A percentile compares a stretch with the other conserved stretches of the same genome.
Evolutionary conservation across 2,113 vertebrate genomes (phyloP).

Genomic region (Paradoxurus hermaphroditus): DNA sequence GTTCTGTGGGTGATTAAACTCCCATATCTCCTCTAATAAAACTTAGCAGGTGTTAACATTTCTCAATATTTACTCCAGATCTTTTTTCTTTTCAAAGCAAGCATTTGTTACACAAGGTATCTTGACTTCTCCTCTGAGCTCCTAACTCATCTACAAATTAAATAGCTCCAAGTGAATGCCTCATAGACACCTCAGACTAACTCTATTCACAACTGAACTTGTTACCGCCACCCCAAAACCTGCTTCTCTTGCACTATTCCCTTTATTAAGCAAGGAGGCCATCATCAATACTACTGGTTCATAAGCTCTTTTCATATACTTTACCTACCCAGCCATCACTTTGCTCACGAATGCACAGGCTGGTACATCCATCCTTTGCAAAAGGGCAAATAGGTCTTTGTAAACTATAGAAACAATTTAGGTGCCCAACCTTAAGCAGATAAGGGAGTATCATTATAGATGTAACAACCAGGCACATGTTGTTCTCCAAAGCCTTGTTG

Average conservation of each 20-base stretch:
- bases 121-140: not conserved
- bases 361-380: not conserved
- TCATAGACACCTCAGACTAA: not conserved
- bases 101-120: not conserved
- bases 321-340: not conserved
- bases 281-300: not conserved
- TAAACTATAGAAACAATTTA: not conserved
- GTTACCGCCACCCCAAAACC: too few species aligned
- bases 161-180: not conserved
- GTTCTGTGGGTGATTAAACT: not conserved
- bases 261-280: not conserved
- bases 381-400: not conserved
- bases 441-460: not conserved
- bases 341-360: not conserved
- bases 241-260: not conserved
- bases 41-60: not conserved
- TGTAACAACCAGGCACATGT: not conserved
- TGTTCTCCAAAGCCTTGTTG: not conserved
- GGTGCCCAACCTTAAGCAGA: not conserved
- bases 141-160: not conserved
- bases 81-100: not conserved
- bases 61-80: not conserved
- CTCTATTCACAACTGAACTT: not conserved
- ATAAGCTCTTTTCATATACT: not conserved
- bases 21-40: not conserved